Evolutionary conservation across 2,888 invertebrate genomes (phyloP).

Genomic region (Pyrrhia umbra): DNA sequence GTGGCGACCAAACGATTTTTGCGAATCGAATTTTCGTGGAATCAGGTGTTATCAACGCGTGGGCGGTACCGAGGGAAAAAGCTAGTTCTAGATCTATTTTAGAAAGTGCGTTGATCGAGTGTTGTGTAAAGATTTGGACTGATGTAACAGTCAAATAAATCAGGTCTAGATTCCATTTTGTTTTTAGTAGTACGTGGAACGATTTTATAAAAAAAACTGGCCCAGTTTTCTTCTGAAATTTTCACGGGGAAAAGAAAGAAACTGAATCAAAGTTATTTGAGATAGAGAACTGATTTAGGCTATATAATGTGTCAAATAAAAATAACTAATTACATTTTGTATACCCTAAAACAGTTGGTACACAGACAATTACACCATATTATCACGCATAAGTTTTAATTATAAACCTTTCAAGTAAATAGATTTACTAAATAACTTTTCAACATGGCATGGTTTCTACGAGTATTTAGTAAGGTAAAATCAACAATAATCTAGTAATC

Average conservation of each 20-base stretch:
- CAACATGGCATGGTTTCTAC: no score
- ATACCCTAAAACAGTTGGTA: background rate
- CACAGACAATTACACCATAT: background rate
- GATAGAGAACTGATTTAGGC: no score
- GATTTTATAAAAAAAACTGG: background rate
- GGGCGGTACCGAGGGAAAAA: background rate
- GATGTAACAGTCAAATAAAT: slow-evolving; percentile 30
- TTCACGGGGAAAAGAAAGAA: no score
- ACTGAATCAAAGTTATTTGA: no score
- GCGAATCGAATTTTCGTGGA: background rate
- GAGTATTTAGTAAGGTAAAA: background rate
- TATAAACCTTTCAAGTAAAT: background rate
- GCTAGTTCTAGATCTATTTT: slow-evolving; percentile 7
- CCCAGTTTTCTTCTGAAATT: no score
- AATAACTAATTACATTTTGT: background rate
- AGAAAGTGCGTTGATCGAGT: slow-evolving; percentile 28
- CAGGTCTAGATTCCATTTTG: background rate
- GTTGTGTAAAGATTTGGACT: slow-evolving; percentile 10
- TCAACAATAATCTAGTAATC: slow-evolving; percentile 1
- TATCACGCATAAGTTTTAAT: background rate
- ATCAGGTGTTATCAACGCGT: background rate
- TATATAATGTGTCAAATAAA: no score
- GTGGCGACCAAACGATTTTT: no score
- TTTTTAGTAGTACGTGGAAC: background rate
- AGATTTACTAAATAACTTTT: background rate